Conservation (phyloP, 2,113 vertebrate genomes). For the Dicrurus megarhynchus region DNA sequence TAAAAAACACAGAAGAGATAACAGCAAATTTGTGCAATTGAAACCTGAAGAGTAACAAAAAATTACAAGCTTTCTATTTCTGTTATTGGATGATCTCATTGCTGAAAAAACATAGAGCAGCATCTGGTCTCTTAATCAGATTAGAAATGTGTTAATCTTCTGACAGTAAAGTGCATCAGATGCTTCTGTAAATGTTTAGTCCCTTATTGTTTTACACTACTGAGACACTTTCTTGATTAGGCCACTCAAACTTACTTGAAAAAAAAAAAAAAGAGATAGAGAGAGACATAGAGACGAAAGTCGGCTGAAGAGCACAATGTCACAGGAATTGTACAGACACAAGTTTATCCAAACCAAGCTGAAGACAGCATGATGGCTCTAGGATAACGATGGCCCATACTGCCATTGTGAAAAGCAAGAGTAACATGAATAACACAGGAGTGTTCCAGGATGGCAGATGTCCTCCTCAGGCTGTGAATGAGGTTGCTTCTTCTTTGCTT, state of each 20-base stretch:
- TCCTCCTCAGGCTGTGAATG: neutral
- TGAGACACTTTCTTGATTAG: neutral
- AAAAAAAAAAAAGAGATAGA: neutral
- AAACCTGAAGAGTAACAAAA: neutral
- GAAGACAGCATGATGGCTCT: neutral
- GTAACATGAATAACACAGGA: neutral
- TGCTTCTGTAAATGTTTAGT: neutral
- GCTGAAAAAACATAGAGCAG: neutral
- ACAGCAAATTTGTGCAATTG: neutral
- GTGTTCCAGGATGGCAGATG: neutral
- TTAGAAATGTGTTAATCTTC: neutral
- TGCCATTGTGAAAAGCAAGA: neutral
- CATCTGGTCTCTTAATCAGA: neutral
- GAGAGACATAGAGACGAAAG: neutral
- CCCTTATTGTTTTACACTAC: neutral
- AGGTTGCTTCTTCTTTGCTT: neutral
- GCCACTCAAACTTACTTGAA: neutral
- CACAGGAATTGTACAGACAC: neutral
- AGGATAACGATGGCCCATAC: too few species aligned
- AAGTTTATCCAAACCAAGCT: neutral
- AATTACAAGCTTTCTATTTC: neutral
- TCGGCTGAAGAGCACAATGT: fast-evolving
- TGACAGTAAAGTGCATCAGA: neutral
- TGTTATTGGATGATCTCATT: neutral
- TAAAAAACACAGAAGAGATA: neutral